A percentile compares a stretch with the other conserved stretches of the same genome.
These are phyloP conservation scores for Heliocidaris erythrogramma DNA, from an alignment of 35 echinoderm and acorn worm genomes.

Conservation along the genomic window DNA sequence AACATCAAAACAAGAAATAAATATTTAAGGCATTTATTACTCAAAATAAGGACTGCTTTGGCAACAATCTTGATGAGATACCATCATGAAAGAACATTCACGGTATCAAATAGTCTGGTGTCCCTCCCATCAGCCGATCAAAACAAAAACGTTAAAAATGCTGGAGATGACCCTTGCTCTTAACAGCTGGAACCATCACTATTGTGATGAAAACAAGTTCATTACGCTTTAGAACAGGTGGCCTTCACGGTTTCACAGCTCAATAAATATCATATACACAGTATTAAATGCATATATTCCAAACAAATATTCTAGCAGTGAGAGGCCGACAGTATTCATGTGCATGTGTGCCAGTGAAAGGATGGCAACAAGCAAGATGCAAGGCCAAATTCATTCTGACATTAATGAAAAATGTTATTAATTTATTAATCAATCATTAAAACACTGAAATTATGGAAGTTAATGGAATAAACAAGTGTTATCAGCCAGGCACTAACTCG, in stretches of 20 bases:
- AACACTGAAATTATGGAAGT: neutral
- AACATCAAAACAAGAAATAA: too few relatives aligned
- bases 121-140: neutral
- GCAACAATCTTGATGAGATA: neutral
- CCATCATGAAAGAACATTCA: neutral
- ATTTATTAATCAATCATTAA: neutral
- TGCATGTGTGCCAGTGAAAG: neutral
- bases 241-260: neutral
- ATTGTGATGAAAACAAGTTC: conserved; percentile 18
- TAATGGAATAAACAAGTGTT: neutral
- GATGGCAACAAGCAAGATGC: too few relatives aligned
- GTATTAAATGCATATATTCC: neutral
- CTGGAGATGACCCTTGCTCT: neutral
- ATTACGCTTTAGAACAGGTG: conserved; percentile 8
- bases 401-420: neutral
- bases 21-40: neutral
- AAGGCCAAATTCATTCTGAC: neutral
- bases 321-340: neutral
- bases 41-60: too few relatives aligned
- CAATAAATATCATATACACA: neutral
- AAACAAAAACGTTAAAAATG: conserved; percentile 3
- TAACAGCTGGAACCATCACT: conserved; percentile 23
- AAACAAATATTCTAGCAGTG: neutral
- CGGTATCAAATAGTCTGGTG: neutral
- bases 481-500: neutral